These are phyloP conservation scores for Anticlea derivata DNA, from an alignment of 2,888 invertebrate genomes.

Conservation along the genomic window DNA sequence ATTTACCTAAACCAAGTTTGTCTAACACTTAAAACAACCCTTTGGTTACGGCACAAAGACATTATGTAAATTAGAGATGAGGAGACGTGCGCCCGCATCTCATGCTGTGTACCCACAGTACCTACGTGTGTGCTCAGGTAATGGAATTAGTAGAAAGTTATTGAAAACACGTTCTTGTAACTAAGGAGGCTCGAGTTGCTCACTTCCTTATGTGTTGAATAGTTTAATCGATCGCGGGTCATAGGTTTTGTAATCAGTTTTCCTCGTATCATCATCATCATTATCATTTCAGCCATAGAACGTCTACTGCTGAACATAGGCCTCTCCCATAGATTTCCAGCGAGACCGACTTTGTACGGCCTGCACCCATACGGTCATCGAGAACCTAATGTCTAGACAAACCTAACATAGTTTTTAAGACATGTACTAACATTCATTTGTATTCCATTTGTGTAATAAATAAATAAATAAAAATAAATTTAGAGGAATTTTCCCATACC, in stretches of 20 bases:
- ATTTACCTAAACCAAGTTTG: slow-evolving; percentile 7
- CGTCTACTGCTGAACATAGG: too few relatives aligned
- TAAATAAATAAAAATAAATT: too few relatives aligned
- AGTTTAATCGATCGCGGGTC: slow-evolving; percentile 4
- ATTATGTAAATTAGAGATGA: slow-evolving; percentile 41
- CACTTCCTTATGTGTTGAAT: slow-evolving; percentile 16
- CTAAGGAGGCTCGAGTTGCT: slow-evolving; percentile 8
- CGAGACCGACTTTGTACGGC: too few relatives aligned
- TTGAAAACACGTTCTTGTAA: slow-evolving; percentile 30
- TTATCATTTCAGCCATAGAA: too few relatives aligned
- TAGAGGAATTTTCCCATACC: too few relatives aligned
- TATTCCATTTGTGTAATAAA: too few relatives aligned
- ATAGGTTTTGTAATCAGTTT: neutral
- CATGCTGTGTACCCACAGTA: slow-evolving; percentile 6
- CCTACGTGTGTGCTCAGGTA: slow-evolving; percentile 23
- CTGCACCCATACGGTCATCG: too few relatives aligned
- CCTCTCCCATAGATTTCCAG: too few relatives aligned
- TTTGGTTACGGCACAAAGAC: slow-evolving; percentile 17
- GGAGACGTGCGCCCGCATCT: slow-evolving; percentile 44
- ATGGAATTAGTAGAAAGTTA: slow-evolving; percentile 42
- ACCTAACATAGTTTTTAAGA: too few relatives aligned
- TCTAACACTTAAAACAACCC: slow-evolving; percentile 16
- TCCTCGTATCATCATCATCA: too few relatives aligned
- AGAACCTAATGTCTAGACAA: too few relatives aligned
- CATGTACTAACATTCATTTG: too few relatives aligned